Evolutionary conservation across 2,113 vertebrate genomes (phyloP).

Genomic region (Tachuris rubrigastra): DNA sequence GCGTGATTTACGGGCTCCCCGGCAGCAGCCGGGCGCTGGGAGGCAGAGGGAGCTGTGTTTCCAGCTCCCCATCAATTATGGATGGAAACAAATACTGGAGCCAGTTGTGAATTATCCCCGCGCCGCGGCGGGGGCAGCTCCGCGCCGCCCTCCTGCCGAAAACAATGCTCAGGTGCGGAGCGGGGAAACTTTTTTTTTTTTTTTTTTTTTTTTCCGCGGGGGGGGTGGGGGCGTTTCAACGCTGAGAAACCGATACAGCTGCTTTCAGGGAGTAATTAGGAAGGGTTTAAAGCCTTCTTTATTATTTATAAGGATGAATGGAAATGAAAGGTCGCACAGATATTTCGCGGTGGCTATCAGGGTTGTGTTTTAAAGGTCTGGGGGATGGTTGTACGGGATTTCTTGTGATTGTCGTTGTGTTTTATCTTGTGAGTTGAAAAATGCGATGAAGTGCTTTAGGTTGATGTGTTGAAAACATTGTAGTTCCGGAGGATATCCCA

Average conservation of each 20-base stretch:
- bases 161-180: constrained; percentile 19
- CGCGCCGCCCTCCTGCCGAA: neutral
- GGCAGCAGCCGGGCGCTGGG: constrained; percentile 20
- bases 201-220: neutral
- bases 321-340: constrained; percentile 27
- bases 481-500: neutral
- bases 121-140: neutral
- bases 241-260: neutral
- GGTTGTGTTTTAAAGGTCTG: neutral
- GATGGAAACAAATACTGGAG: constrained; percentile 72
- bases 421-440: neutral
- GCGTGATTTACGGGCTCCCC: constrained; percentile 29
- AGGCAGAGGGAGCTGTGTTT: constrained; percentile 46
- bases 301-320: constrained; percentile 1
- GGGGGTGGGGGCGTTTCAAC: neutral
- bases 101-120: constrained; percentile 39
- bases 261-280: neutral
- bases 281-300: neutral
- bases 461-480: neutral
- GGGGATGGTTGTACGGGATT: neutral
- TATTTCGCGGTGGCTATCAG: neutral
- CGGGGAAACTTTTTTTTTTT: constrained; percentile 61
- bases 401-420: neutral
- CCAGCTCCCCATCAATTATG: constrained; percentile 67
- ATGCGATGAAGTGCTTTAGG: neutral